Evolutionary conservation across 2,797 vertebrate genomes (phyloP).

Genomic region (Phaenicophaeus curvirostris): DNA sequence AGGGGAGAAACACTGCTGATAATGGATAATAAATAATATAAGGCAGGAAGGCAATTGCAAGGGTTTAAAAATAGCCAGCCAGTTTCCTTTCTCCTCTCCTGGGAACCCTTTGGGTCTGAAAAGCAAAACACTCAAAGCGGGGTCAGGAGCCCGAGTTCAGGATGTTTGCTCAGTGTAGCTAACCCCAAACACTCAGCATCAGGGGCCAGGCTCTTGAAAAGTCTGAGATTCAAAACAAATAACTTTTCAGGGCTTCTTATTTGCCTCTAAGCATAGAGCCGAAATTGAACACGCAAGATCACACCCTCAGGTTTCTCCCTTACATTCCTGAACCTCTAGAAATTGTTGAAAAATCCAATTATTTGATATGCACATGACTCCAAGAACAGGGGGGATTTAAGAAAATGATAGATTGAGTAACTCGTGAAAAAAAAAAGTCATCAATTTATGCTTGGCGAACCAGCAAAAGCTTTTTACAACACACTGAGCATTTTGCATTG

Average conservation of each 20-base stretch:
- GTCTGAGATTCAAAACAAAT: not conserved
- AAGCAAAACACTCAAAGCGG: slow-evolving; percentile 56
- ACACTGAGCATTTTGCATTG: not conserved
- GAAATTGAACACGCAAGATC: not conserved
- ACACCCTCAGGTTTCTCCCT: not conserved
- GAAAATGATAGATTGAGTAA: not conserved
- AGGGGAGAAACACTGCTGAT: slow-evolving; percentile 58
- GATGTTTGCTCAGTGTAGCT: slow-evolving; percentile 31
- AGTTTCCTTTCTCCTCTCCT: slow-evolving; percentile 60
- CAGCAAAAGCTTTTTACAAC: not conserved
- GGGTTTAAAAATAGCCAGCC: slow-evolving; percentile 60
- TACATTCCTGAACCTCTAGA: not conserved
- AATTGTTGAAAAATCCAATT: not conserved
- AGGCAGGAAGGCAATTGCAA: slow-evolving; percentile 53
- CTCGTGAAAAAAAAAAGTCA: not conserved
- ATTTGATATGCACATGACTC: not conserved
- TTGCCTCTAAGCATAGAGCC: not conserved
- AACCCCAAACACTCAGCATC: slow-evolving; percentile 30
- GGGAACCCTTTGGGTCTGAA: slow-evolving; percentile 63
- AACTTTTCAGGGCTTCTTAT: not conserved
- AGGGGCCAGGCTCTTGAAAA: slow-evolving; percentile 15
- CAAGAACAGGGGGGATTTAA: not conserved
- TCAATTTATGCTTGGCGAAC: not conserved
- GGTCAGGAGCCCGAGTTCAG: slow-evolving; percentile 62
- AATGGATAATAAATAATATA: slow-evolving; percentile 72